Percentiles rank a stretch among this genome's conserved stretches.
Conservation (phyloP, 2,888 invertebrate genomes). For the Brachylomia viminalis region DNA sequence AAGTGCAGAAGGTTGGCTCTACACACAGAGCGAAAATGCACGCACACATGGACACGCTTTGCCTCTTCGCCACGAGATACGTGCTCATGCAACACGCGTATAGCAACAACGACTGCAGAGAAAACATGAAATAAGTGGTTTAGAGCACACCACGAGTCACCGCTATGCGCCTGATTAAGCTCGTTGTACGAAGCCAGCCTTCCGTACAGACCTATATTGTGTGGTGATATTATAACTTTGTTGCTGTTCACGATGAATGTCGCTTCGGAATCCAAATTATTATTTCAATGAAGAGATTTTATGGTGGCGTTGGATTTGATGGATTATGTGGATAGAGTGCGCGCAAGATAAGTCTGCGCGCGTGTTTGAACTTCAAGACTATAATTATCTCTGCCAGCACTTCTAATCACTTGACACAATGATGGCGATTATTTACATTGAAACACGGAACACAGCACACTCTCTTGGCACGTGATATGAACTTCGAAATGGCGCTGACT, state of each 20-base stretch:
- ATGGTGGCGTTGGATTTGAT: background rate
- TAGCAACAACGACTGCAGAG: background rate
- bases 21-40: background rate
- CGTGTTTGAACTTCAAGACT: too few relatives aligned
- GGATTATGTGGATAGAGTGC: background rate
- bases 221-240: background rate
- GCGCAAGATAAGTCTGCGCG: too few relatives aligned
- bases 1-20: background rate
- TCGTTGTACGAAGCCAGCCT: background rate
- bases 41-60: background rate
- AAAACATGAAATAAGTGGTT: background rate
- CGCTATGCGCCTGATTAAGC: background rate
- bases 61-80: background rate
- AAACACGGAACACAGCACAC: too few relatives aligned
- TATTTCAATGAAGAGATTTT: background rate
- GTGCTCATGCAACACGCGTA: background rate
- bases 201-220: background rate
- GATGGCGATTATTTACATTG: too few relatives aligned
- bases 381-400: too few relatives aligned
- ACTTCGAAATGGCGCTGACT: too few relatives aligned
- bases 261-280: background rate
- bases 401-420: too few relatives aligned
- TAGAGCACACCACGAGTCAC: background rate
- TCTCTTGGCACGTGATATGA: too few relatives aligned
- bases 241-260: background rate